These are phyloP conservation scores for Balanococcus diminutus DNA, from an alignment of 2,888 invertebrate genomes.

Conservation along the genomic window DNA sequence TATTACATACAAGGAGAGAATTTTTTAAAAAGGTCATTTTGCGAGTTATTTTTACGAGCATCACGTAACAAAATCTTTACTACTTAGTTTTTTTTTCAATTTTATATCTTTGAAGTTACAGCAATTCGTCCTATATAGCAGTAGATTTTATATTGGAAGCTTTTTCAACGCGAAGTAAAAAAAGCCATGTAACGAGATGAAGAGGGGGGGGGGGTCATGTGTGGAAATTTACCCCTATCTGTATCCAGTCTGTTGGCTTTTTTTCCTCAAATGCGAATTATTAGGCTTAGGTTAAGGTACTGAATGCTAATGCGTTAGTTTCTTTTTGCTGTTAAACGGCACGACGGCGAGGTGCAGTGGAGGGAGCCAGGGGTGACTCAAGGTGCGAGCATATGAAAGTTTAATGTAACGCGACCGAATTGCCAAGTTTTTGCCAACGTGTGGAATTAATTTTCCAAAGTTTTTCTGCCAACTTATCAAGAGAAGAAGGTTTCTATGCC, in stretches of 20 bases:
- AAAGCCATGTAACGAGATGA: background rate
- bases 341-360: background rate
- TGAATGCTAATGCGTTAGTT: background rate
- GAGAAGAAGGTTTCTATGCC: conserved; percentile 7
- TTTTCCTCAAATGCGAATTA: conserved; percentile 1
- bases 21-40: conserved; percentile 8
- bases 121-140: no score
- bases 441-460: conserved; percentile 2
- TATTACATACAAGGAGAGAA: background rate
- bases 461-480: conserved; percentile 27
- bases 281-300: background rate
- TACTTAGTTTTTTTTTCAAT: background rate
- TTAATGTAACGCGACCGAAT: conserved; percentile 20
- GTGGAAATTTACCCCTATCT: background rate
- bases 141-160: background rate
- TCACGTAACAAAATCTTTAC: conserved; percentile 11
- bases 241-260: background rate
- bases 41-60: conserved; percentile 19
- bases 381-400: conserved; percentile 26
- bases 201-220: background rate
- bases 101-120: conserved; percentile 10
- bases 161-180: background rate
- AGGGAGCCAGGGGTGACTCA: background rate
- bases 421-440: conserved; percentile 21
- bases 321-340: background rate